Evolutionary conservation across 2,888 invertebrate species (phyloP).

Genomic region (Holacanthella duospinosa): DNA sequence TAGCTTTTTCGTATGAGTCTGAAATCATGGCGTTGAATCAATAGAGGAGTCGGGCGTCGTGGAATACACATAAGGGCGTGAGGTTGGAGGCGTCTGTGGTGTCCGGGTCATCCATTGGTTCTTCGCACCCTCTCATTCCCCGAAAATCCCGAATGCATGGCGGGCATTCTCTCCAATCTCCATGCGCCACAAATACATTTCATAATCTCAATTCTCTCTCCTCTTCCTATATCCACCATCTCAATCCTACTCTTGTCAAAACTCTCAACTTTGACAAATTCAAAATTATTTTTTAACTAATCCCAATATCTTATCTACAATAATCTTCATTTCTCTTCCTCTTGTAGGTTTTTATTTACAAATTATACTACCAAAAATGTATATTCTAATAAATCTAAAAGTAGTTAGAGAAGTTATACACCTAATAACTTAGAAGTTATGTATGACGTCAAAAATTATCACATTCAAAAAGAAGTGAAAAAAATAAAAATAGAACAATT

Average conservation of each 20-base stretch:
- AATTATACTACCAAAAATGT: no score
- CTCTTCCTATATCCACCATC: no score
- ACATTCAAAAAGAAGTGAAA: no score
- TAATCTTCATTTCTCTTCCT: no score
- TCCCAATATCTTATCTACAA: background rate
- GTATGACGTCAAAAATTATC: no score
- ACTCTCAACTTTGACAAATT: no score
- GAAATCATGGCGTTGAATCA: conserved; percentile 37
- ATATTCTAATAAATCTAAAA: no score
- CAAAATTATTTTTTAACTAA: background rate
- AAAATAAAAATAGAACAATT: no score
- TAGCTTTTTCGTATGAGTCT: background rate
- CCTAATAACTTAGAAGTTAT: no score
- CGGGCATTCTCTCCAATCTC: conserved; percentile 36
- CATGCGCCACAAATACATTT: conserved; percentile 29
- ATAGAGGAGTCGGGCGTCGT: conserved; percentile 38
- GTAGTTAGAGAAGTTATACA: no score
- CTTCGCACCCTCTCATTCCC: conserved; percentile 36
- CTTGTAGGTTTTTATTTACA: no score
- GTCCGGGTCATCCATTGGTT: conserved; percentile 38
- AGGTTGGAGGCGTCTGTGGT: conserved; percentile 38
- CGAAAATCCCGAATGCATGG: conserved; percentile 37
- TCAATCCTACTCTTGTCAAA: no score
- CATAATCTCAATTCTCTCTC: conserved; percentile 16
- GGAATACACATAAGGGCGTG: conserved; percentile 38